Evolutionary conservation across 2,888 invertebrate species (phyloP).

Genomic region (Argyresthia goedartella): DNA sequence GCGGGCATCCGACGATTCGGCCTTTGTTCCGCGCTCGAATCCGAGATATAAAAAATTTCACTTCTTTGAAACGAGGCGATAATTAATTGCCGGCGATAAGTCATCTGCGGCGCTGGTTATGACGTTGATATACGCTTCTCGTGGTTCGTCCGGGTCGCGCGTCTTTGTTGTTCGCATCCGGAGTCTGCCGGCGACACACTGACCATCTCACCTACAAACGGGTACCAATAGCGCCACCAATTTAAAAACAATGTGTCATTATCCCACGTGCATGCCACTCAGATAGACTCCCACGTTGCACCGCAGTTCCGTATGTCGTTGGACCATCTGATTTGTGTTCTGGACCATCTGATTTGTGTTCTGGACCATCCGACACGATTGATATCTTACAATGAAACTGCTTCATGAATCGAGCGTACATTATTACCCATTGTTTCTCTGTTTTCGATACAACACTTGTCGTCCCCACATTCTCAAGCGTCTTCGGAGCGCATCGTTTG

Average conservation of each 20-base stretch:
- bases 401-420: neutral
- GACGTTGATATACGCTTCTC: conserved; percentile 2
- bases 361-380: too few species aligned
- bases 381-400: too few species aligned
- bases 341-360: too few species aligned
- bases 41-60: conserved; percentile 5
- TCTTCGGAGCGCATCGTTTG: neutral
- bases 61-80: neutral
- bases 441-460: neutral
- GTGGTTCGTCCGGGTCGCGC: conserved; percentile 1
- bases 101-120: neutral
- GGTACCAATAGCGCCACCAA: neutral
- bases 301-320: too few species aligned
- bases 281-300: too few species aligned
- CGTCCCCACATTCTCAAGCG: neutral
- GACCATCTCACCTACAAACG: conserved; percentile 3
- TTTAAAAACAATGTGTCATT: neutral
- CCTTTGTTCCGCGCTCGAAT: conserved; percentile 1
- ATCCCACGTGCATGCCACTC: neutral
- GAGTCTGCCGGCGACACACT: neutral
- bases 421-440: neutral
- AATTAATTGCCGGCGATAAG: conserved; percentile 2
- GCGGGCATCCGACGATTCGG: neutral
- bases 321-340: too few species aligned
- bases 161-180: neutral